Evolutionary conservation across 2,888 invertebrate genomes (phyloP).

Genomic region (Andrena marginata): DNA sequence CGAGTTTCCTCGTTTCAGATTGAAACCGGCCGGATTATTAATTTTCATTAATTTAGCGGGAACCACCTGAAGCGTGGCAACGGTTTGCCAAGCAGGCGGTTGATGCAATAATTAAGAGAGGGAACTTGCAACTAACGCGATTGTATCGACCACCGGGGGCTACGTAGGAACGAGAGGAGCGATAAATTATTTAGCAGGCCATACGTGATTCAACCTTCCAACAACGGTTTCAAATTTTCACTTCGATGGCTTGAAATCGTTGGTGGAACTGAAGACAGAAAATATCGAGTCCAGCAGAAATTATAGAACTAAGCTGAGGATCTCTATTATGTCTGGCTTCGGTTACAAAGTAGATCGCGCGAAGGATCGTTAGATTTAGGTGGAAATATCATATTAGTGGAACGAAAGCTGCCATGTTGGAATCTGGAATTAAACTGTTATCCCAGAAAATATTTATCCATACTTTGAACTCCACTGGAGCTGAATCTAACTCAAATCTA

Average conservation of each 20-base stretch:
- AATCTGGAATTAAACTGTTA: no score
- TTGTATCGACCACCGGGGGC: conserved; percentile 1
- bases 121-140: conserved; percentile 20
- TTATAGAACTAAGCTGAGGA: no score
- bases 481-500: no score
- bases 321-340: no score
- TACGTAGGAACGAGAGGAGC: not conserved
- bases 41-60: conserved; percentile 36
- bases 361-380: no score
- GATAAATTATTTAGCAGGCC: not conserved
- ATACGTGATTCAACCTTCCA: not conserved
- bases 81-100: conserved; percentile 36
- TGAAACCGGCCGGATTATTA: conserved; percentile 33
- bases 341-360: no score
- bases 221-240: not conserved
- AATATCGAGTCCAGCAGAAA: no score
- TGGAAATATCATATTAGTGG: no score
- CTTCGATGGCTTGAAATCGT: not conserved
- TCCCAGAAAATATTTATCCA: no score
- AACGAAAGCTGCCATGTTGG: no score
- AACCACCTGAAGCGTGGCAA: conserved; percentile 29
- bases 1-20: conserved; percentile 34
- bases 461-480: no score
- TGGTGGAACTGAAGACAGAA: not conserved
- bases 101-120: conserved; percentile 39